Evolutionary conservation across 2,888 invertebrate genomes (phyloP), one percentile per base, ranked within the genome.

Genomic region (Pseudolycoriella hygida): DNA sequence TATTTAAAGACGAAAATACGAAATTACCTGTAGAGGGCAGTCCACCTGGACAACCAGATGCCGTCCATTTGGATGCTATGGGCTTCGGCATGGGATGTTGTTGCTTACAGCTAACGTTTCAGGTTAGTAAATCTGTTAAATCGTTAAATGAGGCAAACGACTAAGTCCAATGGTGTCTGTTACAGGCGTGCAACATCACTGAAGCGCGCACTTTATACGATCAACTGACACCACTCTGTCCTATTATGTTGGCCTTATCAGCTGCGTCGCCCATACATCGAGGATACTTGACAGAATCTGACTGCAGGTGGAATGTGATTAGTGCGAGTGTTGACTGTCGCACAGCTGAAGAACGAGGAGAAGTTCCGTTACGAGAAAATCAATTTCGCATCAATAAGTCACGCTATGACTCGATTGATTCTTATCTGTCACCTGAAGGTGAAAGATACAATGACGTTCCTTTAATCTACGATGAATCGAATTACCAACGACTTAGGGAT

Each of bases 81-180:
- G 97, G 96, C 18, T 98, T 98, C 63, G 97, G 96, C 46, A 98
- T 98, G 98, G 98, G 98, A 25, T 94, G 94, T 63, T 93, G 90
- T 57, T 97, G 96, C 60, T 72, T 97, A 34, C 97, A 97, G 64
- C 73, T 93, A 46, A 93, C 92, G 42, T 97, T 98, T 70, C 65
- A 65, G 52, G 42, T 45, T 6, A 25, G 25, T 6, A 12, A 34
- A 12, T 34, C 11, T 34, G 3, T 34, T 4, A 12, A 14, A 14
- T 12, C 34, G 34, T 10, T 14, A 8, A 14, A 34, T 34, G 5
- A 42, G 31, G 10, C 3, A 31, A 17, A 42, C 17, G n/a, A 43
- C 15, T n/a, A n/a, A n/a, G n/a, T n/a, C 15, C 14, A 12, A 20
- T 6, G 6, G 17, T 18, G 8, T 31, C 3, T 12, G 4, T 17